Percentiles rank a stretch among this genome's conserved stretches.
Conservation (phyloP, 92 coral and sea anemone species). For the Virgularia gustaviana region DNA sequence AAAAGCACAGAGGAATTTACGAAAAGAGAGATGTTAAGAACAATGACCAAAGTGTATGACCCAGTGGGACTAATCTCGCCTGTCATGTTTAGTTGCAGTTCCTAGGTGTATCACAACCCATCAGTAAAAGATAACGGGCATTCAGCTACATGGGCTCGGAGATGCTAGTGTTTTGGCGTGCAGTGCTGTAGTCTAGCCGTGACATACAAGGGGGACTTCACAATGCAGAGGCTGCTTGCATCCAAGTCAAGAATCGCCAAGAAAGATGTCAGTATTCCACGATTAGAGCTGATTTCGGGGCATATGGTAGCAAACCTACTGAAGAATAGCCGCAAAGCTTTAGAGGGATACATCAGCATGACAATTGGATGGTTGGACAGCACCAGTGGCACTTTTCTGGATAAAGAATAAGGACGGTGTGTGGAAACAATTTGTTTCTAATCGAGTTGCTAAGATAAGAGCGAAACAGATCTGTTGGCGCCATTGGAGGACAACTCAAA, state of each 20-base stretch:
- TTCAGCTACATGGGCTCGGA: not conserved
- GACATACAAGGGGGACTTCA: not conserved
- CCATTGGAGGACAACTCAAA: too few relatives aligned
- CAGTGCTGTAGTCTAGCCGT: not conserved
- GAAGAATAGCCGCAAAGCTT: not conserved
- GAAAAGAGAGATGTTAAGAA: slow-evolving; percentile 19
- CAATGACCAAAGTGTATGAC: slow-evolving; percentile 35
- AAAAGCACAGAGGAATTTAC: not conserved
- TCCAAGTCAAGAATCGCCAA: too few relatives aligned
- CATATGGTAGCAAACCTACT: not conserved
- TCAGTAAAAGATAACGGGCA: not conserved
- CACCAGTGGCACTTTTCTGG: slow-evolving; percentile 31
- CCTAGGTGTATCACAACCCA: slow-evolving; percentile 12
- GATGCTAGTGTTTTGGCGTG: not conserved
- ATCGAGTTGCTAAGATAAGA: slow-evolving; percentile 23
- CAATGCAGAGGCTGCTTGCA: not conserved
- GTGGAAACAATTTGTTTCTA: slow-evolving; percentile 14
- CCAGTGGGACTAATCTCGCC: slow-evolving; percentile 45
- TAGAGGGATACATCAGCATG: slow-evolving; percentile 3
- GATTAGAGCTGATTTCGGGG: not conserved
- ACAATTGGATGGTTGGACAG: slow-evolving; percentile 15
- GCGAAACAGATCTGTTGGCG: slow-evolving; percentile 6
- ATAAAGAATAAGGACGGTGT: slow-evolving; percentile 1
- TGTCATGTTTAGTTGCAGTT: not conserved
- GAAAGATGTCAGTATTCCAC: too few relatives aligned